These are phyloP conservation scores for Helogale parvula DNA, from an alignment of 2,113 vertebrate genomes.

Conservation along the genomic window DNA sequence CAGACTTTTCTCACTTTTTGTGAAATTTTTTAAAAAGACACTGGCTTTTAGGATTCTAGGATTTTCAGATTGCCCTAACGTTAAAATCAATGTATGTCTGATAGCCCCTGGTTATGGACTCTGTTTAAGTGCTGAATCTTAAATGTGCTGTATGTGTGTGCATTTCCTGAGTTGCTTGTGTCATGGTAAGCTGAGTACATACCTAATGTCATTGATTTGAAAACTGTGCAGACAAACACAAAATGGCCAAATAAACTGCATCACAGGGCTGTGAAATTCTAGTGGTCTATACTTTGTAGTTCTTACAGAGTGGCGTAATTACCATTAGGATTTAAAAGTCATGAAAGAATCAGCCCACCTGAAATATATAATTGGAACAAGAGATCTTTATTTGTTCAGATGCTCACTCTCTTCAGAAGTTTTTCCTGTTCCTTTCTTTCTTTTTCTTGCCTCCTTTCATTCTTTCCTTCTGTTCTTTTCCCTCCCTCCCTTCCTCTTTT, in stretches of 20 bases:
- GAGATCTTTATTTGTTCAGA: not conserved
- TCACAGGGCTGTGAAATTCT: not conserved
- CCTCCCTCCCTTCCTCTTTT: not conserved
- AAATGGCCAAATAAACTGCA: not conserved
- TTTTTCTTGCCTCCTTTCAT: not conserved
- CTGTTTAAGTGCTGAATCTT: not conserved
- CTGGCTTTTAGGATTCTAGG: not conserved
- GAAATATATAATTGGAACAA: not conserved
- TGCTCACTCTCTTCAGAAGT: not conserved
- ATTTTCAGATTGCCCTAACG: not conserved
- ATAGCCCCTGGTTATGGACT: not conserved
- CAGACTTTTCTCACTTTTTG: not conserved
- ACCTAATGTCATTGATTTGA: not conserved
- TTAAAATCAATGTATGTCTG: not conserved
- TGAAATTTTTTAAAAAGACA: not conserved
- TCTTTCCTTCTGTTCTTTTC: not conserved
- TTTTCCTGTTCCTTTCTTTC: not conserved
- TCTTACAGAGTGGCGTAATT: not conserved
- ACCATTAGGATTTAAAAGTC: not conserved
- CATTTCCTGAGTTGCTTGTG: not conserved
- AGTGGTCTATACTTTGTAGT: not conserved
- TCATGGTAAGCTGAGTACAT: not conserved
- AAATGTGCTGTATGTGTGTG: not conserved
- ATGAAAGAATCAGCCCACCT: not conserved
- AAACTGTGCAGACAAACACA: not conserved